Evolutionary conservation across 2,797 vertebrate species (phyloP), one percentile per base, ranked within the genome.

Genomic region (Anomalospiza imberbis): DNA sequence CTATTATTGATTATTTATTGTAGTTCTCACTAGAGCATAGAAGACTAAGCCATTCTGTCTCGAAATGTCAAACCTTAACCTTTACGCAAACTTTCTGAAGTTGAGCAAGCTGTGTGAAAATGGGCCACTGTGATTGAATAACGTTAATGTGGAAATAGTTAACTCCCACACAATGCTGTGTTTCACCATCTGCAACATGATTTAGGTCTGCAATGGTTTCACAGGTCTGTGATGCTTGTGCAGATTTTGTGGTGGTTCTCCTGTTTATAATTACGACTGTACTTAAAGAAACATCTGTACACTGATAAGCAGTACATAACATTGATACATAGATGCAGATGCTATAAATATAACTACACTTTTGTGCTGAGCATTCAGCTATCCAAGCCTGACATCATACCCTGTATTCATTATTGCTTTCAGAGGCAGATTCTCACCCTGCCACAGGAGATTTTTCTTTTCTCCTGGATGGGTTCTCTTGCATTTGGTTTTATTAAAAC

Each of bases 31-130:
- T 91, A 80, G 90, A 95, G 90, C 70, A 79, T 60, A 96, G 67
- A 91, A 76, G 80, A 65, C 62, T 55, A 85, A 86, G 58, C 48
- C 58, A 29, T 48, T 95, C 54, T 77, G 54, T 91, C 78, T 93
- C 31, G 54, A 95, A 96, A 96, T 95, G 91, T 94, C 94, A 97
- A 92, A 93, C 78, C 88, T 73, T 82, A 95, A 95, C 93, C 94
- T 94, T 94, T 90, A 75, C 68, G 38, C 87, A 97, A 95, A 91
- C 88, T 93, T 88, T 82, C 85, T 94, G 78, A 93, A 85, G 89
- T 81, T 94, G 81, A 92, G 85, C 34, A 57, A 91, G 91, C 73
- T 53, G 10, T 91, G 82, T 88, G 91, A 94, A 96, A 96, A 94
- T 94, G 94, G 73, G 81, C 90, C 86, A 88, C 75, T 77, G 92